Percentiles rank a stretch among this genome's conserved stretches.
These are phyloP conservation scores for Odocoileus hemionus DNA, from an alignment of 2,113 vertebrate species.

Conservation along the genomic window DNA sequence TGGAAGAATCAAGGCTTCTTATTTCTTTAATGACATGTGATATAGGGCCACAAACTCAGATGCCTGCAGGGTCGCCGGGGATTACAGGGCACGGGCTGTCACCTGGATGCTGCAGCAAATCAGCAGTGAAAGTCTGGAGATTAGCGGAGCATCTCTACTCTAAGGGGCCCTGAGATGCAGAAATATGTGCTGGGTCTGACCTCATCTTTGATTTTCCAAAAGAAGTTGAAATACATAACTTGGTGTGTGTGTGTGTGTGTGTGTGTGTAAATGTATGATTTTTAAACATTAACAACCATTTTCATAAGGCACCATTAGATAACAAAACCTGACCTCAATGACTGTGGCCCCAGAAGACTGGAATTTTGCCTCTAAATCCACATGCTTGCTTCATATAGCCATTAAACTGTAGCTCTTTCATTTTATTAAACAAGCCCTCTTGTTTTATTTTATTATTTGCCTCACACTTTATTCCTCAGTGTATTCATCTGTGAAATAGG, in stretches of 20 bases:
- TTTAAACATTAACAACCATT: background rate
- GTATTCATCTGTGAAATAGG: constrained; percentile 60
- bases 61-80: background rate
- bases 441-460: background rate
- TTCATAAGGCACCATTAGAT: background rate
- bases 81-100: background rate
- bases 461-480: background rate
- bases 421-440: background rate
- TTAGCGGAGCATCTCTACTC: accelerated
- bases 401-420: background rate
- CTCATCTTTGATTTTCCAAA: background rate
- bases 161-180: background rate
- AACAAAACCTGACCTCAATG: background rate
- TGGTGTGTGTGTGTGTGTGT: background rate
- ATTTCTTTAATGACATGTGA: background rate
- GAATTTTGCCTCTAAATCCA: background rate
- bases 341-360: background rate
- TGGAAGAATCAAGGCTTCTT: background rate
- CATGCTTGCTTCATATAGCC: background rate
- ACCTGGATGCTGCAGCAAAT: background rate
- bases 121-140: background rate
- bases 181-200: background rate
- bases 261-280: background rate
- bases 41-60: background rate
- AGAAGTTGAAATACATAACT: background rate